Evolutionary conservation across 1,140 invertebrate genomes (phyloP), one percentile per base, ranked within the genome.

Genomic region (Lepidurus couesii): DNA sequence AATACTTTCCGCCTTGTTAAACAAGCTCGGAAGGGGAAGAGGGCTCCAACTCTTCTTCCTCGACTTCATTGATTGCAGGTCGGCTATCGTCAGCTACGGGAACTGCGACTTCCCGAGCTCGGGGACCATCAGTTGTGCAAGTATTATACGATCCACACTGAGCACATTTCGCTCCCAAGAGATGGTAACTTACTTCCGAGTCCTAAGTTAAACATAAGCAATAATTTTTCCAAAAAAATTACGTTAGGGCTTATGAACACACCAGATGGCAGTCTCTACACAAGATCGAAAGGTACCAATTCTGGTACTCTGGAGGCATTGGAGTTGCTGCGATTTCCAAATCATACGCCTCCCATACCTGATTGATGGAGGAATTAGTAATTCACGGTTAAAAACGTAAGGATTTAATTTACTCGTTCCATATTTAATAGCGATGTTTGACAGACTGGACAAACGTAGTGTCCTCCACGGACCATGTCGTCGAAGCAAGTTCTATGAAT

Each of bases 231-330:
- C 45, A 75, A 7, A 76, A 34, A 9, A 24, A 26, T 10, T 26
- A 26, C 47, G 78, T 21, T n/a, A 75, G 79, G 9, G 42, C 6
- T 65, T 76, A 65, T 43, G 45, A 53, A 82, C 82, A 82, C 82
- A 93, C 93, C 88, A 94, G 90, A 83, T 95, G 93, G 86, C 94
- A 95, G 86, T 95, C 94, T 84, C 93, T 93, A 86, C 94, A 95
- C 1, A 95, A 87, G 83, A 95, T 94, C 53, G 91, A 89, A 44
- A 92, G 90, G 81, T 90, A 90, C 82, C 90, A 90, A 84, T 93
- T 89, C 16, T 89, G 89, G 81, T 94, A 95, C 82, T 94, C 92
- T 1, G 89, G 86, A 0, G 93, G 93, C 91, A 95, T 93, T 0
- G 92, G 92, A 16, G 92, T 93, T 42, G 90, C 87, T 1, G 87